phyloP scores from a whole-genome alignment of 2,797 vertebrate species.

The Paramormyrops hopkinsi region DNA sequence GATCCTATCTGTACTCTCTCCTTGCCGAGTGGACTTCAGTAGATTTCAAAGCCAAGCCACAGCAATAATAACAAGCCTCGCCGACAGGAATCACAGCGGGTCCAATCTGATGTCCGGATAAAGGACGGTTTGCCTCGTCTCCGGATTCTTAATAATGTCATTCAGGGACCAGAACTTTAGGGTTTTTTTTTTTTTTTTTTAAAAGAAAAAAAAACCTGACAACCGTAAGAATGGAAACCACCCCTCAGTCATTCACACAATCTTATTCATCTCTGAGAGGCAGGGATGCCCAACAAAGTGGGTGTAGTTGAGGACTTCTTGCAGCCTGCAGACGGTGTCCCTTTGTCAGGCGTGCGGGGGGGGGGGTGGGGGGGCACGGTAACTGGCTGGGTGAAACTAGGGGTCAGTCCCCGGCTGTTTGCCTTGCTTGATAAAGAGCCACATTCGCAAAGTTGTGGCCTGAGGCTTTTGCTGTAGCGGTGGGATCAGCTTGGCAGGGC shows the following conservation, averaged over 20 bases:
- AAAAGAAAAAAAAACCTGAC: slow-evolving; percentile 31
- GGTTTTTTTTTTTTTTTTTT: slow-evolving; percentile 30
- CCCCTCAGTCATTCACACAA: neutral
- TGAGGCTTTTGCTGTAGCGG: neutral
- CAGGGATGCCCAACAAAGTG: neutral
- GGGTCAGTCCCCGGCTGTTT: neutral
- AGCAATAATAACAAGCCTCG: slow-evolving; percentile 53
- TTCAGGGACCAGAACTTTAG: slow-evolving; percentile 45
- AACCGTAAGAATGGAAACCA: slow-evolving; percentile 42
- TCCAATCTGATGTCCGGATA: slow-evolving; percentile 66
- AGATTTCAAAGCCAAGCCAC: slow-evolving; percentile 65
- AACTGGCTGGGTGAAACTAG: neutral
- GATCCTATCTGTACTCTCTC: slow-evolving; percentile 62
- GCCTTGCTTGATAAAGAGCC: neutral
- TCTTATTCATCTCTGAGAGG: neutral
- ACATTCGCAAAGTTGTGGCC: neutral
- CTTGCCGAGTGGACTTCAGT: slow-evolving; percentile 60
- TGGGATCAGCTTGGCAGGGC: neutral
- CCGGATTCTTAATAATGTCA: slow-evolving; percentile 60
- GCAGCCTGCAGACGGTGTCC: slow-evolving; percentile 29
- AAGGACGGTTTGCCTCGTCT: slow-evolving; percentile 64
- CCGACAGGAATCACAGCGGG: slow-evolving; percentile 18
- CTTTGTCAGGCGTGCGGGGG: slow-evolving; percentile 24
- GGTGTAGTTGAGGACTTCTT: neutral
- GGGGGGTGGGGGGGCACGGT: neutral